Percentiles rank a stretch among this genome's conserved stretches.
phyloP scores from a whole-genome alignment of 2,113 vertebrate genomes.

The Cyanoderma ruficeps region DNA sequence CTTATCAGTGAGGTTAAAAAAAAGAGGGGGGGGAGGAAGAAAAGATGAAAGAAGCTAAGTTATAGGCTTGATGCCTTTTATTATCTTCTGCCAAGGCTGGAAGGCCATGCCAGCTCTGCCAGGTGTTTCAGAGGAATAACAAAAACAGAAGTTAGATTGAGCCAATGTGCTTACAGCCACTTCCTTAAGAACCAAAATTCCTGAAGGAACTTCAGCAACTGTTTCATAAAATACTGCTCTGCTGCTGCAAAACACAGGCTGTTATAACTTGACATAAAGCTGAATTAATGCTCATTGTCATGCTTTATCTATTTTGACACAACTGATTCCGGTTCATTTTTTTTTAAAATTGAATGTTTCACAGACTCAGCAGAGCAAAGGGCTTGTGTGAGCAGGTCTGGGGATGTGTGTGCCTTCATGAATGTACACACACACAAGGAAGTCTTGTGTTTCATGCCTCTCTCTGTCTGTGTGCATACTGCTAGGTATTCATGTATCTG shows the following conservation, averaged over 20 bases:
- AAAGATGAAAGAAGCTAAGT: slow-evolving; percentile 17
- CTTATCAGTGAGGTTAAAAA: neutral
- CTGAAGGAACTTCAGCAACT: neutral
- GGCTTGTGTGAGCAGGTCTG: neutral
- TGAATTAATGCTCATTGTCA: neutral
- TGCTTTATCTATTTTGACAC: neutral
- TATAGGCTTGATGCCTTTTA: neutral
- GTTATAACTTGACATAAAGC: neutral
- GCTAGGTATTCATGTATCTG: neutral
- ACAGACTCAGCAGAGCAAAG: neutral
- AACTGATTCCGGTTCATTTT: rapidly evolving
- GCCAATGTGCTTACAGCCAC: neutral
- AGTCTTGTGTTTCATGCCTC: neutral
- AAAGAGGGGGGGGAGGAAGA: rapidly evolving
- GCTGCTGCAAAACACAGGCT: neutral
- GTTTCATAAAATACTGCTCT: neutral
- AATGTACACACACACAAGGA: neutral
- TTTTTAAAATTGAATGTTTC: neutral
- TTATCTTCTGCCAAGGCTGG: slow-evolving; percentile 12
- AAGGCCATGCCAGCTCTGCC: slow-evolving; percentile 5
- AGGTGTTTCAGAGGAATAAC: slow-evolving; percentile 19
- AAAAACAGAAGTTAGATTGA: neutral
- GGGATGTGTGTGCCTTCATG: too few species aligned
- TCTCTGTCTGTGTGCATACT: neutral
- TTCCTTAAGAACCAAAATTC: neutral